phyloP scores from a whole-genome alignment of 92 coral and sea anemone genomes.

The Desmophyllum pertusum region DNA sequence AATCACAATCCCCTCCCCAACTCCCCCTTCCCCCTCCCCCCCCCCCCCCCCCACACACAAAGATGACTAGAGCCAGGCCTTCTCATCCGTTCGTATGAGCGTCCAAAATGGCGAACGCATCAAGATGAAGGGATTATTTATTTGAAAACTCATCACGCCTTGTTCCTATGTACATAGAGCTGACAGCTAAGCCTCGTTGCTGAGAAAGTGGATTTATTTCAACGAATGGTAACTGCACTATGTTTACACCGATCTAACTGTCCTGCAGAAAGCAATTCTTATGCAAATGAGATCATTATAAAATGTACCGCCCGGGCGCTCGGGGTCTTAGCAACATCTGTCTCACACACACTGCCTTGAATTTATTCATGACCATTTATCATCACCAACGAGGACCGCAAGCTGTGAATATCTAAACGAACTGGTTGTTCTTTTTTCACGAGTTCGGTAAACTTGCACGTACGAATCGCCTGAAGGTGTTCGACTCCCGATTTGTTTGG shows the following conservation, averaged over 20 bases:
- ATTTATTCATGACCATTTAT: no score
- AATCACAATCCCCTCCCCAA: no score
- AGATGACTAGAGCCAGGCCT: slow-evolving; percentile 17
- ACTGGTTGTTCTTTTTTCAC: slow-evolving; percentile 9
- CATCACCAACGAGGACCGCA: slow-evolving; percentile 6
- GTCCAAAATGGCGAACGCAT: slow-evolving; percentile 18
- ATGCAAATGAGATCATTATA: slow-evolving; percentile 34
- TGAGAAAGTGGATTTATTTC: neutral
- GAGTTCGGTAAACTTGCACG: neutral
- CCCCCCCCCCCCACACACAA: neutral
- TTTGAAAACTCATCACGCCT: slow-evolving; percentile 7
- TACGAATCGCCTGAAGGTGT: neutral
- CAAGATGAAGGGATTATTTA: neutral
- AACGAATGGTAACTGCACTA: neutral
- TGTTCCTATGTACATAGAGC: slow-evolving; percentile 5
- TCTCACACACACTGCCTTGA: neutral
- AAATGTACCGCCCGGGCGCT: neutral
- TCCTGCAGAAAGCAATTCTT: neutral
- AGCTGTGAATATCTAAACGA: slow-evolving; percentile 8
- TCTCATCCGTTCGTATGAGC: neutral
- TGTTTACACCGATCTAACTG: neutral
- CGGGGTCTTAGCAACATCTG: slow-evolving; percentile 39
- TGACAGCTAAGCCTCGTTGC: neutral
- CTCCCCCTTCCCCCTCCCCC: neutral
- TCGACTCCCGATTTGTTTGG: neutral